phyloP scores from a whole-genome alignment of 30 jellyfish, hydroid and myxozoan genomes.

The Clytia hemisphaerica region DNA sequence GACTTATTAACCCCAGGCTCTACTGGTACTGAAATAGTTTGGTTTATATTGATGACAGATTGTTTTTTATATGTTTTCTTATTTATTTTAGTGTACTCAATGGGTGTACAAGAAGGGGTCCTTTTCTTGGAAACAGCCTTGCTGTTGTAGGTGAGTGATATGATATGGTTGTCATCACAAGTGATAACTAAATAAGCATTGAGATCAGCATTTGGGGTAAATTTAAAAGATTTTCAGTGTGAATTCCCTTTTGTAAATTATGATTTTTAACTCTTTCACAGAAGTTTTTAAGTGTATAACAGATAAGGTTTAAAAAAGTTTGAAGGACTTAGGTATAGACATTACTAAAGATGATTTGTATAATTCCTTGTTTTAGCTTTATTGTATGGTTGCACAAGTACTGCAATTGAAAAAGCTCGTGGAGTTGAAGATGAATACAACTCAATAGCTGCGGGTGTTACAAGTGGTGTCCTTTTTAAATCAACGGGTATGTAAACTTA shows the following conservation, averaged over 20 bases:
- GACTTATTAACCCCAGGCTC: too few species aligned
- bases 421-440: constrained; percentile 90
- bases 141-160: constrained; percentile 88
- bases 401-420: constrained; percentile 72
- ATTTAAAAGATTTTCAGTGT: too few species aligned
- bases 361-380: constrained; percentile 40
- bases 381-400: constrained; percentile 81
- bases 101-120: constrained; percentile 98
- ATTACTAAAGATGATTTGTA: background rate
- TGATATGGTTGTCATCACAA: too few species aligned
- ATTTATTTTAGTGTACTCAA: constrained; percentile 61
- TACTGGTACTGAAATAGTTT: too few species aligned
- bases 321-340: too few species aligned
- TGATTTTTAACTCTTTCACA: too few species aligned
- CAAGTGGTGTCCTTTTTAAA: constrained; percentile 85
- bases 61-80: background rate
- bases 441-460: constrained; percentile 84
- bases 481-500: constrained; percentile 78
- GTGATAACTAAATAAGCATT: too few species aligned
- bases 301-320: too few species aligned
- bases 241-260: too few species aligned
- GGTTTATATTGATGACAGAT: too few species aligned
- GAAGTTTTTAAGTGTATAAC: too few species aligned
- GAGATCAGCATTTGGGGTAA: too few species aligned
- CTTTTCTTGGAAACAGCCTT: constrained; percentile 83